Conservation (phyloP, 2,888 invertebrate species). For the Lucinisca nassula region DNA sequence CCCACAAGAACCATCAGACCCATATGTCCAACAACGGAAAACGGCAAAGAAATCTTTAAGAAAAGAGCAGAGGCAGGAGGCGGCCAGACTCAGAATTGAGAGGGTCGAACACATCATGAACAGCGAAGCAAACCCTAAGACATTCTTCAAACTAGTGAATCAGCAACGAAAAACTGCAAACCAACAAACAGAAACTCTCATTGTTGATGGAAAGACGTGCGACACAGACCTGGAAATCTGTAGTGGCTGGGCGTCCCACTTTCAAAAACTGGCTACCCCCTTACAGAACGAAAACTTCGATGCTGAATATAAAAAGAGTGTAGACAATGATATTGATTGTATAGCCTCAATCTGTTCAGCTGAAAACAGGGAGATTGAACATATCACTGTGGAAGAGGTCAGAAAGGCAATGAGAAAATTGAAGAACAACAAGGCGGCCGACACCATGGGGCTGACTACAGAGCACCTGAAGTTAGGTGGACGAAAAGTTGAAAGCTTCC, state of each 20-base stretch:
- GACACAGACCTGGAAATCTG: background rate
- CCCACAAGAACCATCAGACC: background rate
- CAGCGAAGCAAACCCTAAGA: background rate
- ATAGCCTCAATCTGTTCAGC: background rate
- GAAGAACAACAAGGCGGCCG: conserved; percentile 7
- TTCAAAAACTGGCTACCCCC: background rate
- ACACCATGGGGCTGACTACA: background rate
- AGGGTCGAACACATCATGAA: background rate
- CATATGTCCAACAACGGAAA: background rate
- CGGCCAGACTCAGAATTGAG: background rate
- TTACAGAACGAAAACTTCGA: background rate
- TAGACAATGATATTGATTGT: background rate
- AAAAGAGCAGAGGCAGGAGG: background rate
- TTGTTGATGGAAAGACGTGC: background rate
- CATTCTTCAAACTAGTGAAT: background rate
- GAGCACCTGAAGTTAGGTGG: background rate
- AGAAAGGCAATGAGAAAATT: background rate
- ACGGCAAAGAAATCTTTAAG: background rate
- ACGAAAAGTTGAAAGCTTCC: background rate
- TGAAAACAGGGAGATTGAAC: background rate
- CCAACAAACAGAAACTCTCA: background rate
- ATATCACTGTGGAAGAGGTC: background rate
- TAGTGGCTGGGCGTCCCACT: background rate
- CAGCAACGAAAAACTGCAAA: background rate
- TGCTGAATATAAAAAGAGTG: background rate